Base-by-base conservation (phyloP, 2,888 invertebrate genomes). In the Pollenia labialis region DNA sequence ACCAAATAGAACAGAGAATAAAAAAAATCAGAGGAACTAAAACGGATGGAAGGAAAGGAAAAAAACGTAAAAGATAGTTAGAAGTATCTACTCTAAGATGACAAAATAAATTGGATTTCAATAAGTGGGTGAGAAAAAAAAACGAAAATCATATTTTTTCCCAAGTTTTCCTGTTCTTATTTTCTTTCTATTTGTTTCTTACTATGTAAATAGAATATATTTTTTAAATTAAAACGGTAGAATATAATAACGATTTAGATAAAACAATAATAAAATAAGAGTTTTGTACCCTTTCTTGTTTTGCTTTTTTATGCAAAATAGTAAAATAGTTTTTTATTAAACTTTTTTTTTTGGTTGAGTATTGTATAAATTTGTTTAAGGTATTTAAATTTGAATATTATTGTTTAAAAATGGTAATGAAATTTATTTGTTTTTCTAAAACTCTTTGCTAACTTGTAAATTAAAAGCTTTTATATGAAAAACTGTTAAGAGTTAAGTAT, bases 81-180 rank as follows among this genome's bases (percentile, higher is more conserved):
- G 23, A 74, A 81, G 50, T 7, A 66, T 54, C 48, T 23, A 69
- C 69, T 62, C 16, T 50, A 69, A 75, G 71, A 81, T 76, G 66
- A 60, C 50, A 81, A 85, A 81, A 76, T 85, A 85, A 85, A 85
- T 85, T 85, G 81, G 85, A 81, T 81, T 85, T 81, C 85, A 52
- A 81, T 85, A 76, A 75, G 75, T 71, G 69, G 71, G 48, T 71
- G 71, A 72, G 48, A 58, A 66, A 69, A 74, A 58, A 16, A 50
- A 42, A 23, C 9, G 42, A 54, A 72, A 72, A 54, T 40, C 54
- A 12, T 62, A 12, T 56, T 60, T 50, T 54, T 80, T 56, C 1
- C 32, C 14, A 18, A 18, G 11, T 23, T 23, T 11, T 14, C 1
- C 11, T 64, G 23, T 48, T 6, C 12, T 48, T 18, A 46, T 18